phyloP scores from a whole-genome alignment of 2,888 invertebrate species.

The Heliothis peltigera region DNA sequence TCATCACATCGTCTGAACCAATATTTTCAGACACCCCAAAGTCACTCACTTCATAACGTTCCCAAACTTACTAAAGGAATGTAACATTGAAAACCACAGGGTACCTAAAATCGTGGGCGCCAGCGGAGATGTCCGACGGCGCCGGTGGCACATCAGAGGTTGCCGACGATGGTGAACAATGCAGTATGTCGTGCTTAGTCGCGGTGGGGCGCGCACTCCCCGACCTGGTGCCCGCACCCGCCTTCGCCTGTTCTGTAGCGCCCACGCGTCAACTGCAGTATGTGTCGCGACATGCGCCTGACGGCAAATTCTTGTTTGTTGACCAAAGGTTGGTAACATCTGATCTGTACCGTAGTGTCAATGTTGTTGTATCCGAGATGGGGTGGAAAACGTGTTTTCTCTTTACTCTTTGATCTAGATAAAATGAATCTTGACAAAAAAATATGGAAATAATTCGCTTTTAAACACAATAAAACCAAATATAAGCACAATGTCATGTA shows the following conservation, averaged over 20 bases:
- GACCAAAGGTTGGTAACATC: conserved; percentile 93
- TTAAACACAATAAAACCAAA: no score
- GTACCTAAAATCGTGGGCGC: conserved; percentile 97
- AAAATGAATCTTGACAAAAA: no score
- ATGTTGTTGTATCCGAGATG: no score
- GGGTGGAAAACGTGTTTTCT: no score
- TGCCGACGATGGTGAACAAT: conserved; percentile 85
- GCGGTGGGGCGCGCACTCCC: conserved; percentile 95
- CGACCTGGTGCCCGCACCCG: conserved; percentile 82
- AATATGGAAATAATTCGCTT: no score
- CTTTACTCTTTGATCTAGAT: no score
- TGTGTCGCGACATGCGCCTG: conserved; percentile 95
- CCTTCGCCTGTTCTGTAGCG: conserved; percentile 15
- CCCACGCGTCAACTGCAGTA: conserved; percentile 92
- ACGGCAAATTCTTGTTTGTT: conserved; percentile 97
- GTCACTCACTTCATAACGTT: no score
- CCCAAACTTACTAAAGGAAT: no score
- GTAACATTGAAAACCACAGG: conserved; percentile 79
- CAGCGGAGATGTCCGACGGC: conserved; percentile 93
- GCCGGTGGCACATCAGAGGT: conserved; percentile 91
- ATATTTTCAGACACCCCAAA: no score
- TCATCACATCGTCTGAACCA: no score
- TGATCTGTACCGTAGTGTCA: no score
- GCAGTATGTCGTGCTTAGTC: conserved; percentile 96
- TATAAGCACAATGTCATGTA: no score